These are phyloP conservation scores for Sebastes iracundus DNA, from an alignment of 2,797 vertebrate genomes.

Conservation along the genomic window DNA sequence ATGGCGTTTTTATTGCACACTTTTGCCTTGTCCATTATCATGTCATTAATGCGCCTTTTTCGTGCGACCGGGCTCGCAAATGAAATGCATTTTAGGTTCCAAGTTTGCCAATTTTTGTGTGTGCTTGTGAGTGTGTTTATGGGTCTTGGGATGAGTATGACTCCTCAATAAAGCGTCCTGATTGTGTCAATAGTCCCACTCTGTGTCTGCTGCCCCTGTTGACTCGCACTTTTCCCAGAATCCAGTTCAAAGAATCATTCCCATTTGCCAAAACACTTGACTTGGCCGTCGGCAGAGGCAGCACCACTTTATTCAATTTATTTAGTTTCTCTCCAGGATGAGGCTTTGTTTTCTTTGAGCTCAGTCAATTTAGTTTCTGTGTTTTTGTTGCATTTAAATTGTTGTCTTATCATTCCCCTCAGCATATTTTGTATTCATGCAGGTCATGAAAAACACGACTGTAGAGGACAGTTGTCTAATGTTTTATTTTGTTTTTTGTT, in stretches of 20 bases:
- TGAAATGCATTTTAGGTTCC: neutral
- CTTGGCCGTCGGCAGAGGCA: neutral
- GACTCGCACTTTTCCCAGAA: constrained; percentile 28
- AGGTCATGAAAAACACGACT: neutral
- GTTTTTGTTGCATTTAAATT: neutral
- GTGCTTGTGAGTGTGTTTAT: neutral
- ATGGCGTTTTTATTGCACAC: too few species aligned
- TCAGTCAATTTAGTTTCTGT: neutral
- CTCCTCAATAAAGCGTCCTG: too few species aligned
- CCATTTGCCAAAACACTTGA: neutral
- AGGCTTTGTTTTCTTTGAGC: neutral
- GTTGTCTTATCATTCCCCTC: neutral
- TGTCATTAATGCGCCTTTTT: too few species aligned
- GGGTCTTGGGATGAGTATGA: neutral
- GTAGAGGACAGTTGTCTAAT: neutral
- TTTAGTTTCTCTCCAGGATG: neutral
- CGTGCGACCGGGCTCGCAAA: neutral
- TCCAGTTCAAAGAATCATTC: neutral
- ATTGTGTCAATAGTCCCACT: neutral
- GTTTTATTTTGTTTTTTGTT: neutral
- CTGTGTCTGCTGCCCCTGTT: neutral
- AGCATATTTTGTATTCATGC: neutral
- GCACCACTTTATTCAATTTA: neutral
- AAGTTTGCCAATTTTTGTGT: neutral
- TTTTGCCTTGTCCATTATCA: too few species aligned